phyloP scores from a whole-genome alignment of 2,797 vertebrate genomes.

The Aselliscus stoliczkanus region DNA sequence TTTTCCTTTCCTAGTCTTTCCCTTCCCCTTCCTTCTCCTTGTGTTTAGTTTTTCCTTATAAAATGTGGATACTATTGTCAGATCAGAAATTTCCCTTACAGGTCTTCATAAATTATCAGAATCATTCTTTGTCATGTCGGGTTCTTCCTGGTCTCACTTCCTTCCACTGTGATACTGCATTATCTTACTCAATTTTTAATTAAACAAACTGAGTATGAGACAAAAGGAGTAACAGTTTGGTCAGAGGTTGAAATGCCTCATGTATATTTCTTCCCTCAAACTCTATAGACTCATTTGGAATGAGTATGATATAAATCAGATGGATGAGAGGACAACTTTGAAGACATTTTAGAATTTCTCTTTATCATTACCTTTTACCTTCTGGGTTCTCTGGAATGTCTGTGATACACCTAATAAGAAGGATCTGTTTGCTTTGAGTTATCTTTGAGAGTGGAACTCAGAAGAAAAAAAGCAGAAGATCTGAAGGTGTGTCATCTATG shows the following conservation, averaged over 20 bases:
- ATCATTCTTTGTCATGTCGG: slow-evolving; percentile 31
- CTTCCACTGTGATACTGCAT: slow-evolving; percentile 38
- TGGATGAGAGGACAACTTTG: neutral
- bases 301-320: neutral
- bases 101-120: slow-evolving; percentile 51
- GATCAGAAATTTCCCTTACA: slow-evolving; percentile 66
- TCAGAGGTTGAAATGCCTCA: slow-evolving; percentile 6
- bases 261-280: slow-evolving; percentile 26
- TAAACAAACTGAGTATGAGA: neutral
- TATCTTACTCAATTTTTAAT: slow-evolving; percentile 35
- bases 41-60: slow-evolving; percentile 25
- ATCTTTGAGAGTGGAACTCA: neutral
- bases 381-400: slow-evolving; percentile 6
- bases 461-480: slow-evolving; percentile 12
- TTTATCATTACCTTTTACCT: slow-evolving; percentile 55
- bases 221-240: neutral
- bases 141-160: slow-evolving; percentile 50
- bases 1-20: neutral
- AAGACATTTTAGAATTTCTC: slow-evolving; percentile 63
- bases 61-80: slow-evolving; percentile 33
- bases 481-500: accelerated
- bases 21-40: neutral
- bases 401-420: neutral
- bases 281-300: neutral
- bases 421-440: neutral